Percentiles rank a stretch among this genome's conserved stretches.
Conservation (phyloP, 35 echinoderm and acorn worm genomes). For the Eucidaris tribuloides region DNA sequence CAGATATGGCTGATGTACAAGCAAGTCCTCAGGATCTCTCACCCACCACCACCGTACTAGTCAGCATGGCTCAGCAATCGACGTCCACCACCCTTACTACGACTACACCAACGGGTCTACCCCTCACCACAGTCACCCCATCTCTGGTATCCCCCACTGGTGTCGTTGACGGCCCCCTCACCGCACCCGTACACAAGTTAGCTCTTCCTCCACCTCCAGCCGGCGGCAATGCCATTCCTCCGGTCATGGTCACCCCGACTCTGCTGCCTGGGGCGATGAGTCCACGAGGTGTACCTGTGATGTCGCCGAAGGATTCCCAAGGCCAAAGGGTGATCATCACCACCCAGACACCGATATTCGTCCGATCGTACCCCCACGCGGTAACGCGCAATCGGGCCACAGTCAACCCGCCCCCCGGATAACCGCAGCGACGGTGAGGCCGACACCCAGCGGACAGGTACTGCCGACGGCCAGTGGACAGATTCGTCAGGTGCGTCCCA, state of each 20-base stretch:
- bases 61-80: background rate
- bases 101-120: background rate
- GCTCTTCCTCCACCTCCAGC: background rate
- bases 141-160: background rate
- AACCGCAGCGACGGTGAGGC: constrained; percentile 8
- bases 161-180: background rate
- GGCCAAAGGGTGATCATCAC: constrained; percentile 49
- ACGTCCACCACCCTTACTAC: background rate
- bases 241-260: background rate
- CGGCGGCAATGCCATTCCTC: background rate
- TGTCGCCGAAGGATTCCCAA: background rate
- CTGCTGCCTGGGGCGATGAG: background rate
- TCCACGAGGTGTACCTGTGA: background rate
- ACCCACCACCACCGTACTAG: background rate
- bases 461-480: constrained; percentile 11
- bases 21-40: constrained; percentile 25
- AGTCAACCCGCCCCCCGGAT: background rate
- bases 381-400: background rate
- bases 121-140: background rate
- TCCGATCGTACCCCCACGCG: constrained; percentile 20
- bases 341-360: constrained; percentile 53
- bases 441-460: background rate
- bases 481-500: constrained; percentile 10
- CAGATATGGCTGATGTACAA: background rate
- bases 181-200: background rate